Evolutionary conservation across 2,797 vertebrate genomes (phyloP).

Genomic region (Hoplostethus atlanticus): DNA sequence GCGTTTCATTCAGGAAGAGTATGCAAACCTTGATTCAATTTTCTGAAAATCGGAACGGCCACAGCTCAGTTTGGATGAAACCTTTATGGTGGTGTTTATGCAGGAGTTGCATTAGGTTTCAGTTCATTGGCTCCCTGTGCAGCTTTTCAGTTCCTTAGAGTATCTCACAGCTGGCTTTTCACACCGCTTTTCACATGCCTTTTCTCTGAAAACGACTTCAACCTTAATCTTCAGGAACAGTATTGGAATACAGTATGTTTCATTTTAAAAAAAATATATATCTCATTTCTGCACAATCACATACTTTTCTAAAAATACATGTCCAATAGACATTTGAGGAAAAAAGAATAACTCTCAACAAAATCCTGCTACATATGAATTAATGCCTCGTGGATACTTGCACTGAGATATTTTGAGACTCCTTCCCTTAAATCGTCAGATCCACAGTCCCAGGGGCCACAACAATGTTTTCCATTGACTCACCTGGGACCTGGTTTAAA

Average conservation of each 20-base stretch:
- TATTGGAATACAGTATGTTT: no score
- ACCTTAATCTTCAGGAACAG: slow-evolving; percentile 17
- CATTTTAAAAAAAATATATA: background rate
- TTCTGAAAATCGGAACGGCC: no score
- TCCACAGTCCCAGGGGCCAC: background rate
- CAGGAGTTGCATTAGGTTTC: slow-evolving; percentile 9
- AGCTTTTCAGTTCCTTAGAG: slow-evolving; percentile 6
- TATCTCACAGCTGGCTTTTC: slow-evolving; percentile 39
- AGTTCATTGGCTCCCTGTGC: slow-evolving; percentile 31
- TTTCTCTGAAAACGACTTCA: slow-evolving; percentile 13
- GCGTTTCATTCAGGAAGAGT: slow-evolving; percentile 44
- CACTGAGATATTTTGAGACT: no score
- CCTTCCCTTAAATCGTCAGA: background rate
- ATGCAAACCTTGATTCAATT: slow-evolving; percentile 31
- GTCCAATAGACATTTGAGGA: no score
- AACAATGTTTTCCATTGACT: slow-evolving; percentile 22
- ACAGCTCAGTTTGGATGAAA: background rate
- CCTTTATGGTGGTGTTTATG: slow-evolving; percentile 3
- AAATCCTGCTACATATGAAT: background rate
- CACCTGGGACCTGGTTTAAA: background rate
- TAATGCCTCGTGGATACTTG: no score
- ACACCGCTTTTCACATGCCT: background rate
- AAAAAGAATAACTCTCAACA: background rate
- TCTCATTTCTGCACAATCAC: background rate
- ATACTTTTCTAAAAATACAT: background rate